A percentile compares a stretch with the other conserved stretches of the same genome.
These are phyloP conservation scores for Nyctibius bracteatus DNA, from an alignment of 2,113 vertebrate genomes.

Conservation along the genomic window DNA sequence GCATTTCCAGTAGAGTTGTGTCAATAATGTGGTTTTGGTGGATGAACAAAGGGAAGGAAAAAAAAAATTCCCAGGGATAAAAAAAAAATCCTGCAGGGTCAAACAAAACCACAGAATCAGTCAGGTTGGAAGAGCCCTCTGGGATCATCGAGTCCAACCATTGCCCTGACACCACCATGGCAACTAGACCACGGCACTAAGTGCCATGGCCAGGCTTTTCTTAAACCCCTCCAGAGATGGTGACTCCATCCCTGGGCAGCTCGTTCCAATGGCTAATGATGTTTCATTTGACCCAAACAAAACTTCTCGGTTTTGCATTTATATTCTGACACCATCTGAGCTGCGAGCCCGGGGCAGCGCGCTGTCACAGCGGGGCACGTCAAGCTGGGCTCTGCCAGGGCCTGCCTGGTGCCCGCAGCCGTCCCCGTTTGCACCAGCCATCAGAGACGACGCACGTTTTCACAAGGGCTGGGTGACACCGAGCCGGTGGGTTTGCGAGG, in stretches of 20 bases:
- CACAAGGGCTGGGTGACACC: background rate
- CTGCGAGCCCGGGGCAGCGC: background rate
- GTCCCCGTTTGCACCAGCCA: accelerated
- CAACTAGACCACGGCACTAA: no score
- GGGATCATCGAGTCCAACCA: no score
- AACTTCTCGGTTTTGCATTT: background rate
- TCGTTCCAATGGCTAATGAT: no score
- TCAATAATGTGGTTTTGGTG: background rate
- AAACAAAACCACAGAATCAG: no score
- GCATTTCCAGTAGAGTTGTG: background rate
- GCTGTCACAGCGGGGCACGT: background rate
- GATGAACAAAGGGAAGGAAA: background rate
- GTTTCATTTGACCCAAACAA: background rate
- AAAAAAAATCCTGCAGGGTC: background rate
- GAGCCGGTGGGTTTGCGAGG: background rate
- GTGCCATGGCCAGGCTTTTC: no score
- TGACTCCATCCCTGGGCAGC: no score
- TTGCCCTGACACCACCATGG: no score
- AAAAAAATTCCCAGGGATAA: background rate
- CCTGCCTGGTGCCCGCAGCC: background rate
- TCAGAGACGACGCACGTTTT: background rate
- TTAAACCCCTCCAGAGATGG: no score
- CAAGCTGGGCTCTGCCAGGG: background rate
- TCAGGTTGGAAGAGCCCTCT: no score
- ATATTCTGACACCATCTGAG: background rate